Base-by-base conservation (phyloP, 2,113 vertebrate species). In the Rana temporaria region DNA sequence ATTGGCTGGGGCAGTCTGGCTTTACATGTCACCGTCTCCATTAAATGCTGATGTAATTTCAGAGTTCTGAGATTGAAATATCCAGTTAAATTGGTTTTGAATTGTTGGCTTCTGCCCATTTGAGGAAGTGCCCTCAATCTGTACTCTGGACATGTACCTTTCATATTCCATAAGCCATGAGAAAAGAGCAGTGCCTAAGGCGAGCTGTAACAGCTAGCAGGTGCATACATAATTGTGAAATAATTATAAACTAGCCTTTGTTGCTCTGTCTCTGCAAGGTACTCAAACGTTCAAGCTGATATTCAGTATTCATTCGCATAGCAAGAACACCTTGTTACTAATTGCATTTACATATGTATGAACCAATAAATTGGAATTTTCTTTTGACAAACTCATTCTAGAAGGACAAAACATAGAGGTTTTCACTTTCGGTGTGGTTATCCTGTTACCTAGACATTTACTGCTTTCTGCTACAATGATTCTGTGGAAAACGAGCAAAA, bases 261-360 rank as follows among this genome's bases (percentile, higher is more conserved):
- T 66, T 56, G 42, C 69, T 73, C 30, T 18, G 57, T 66, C 69
- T 65, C 69, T 64, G 42, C 42, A 65, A 72, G 69, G 19, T 53
- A 19, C 80, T 82, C 62, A 19, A 75, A 60, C 52, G 19, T 74
- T 82, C 48, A 82, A 56, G 48, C 64, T 75, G 70, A 26, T 64
- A 82, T 66, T 75, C 74, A 62, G 70, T 42, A 75, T 82, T 67
- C 62, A 74, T 59, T 82, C 30, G 74, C 38, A 55, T 71, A 53
- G 60, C n/a, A 30, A 74, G 48, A 65, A 42, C 38, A 65, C 80
- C 60, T 74, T 82, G 60, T 57, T 75, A 59, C 62, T 82, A 82
- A 82, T 82, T 82, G 60, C 80, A 82, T 82, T 73, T 75, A 65
- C 80, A 82, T 82, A 82, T 82, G 70, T 57, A 82, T 74, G 70